Base-by-base conservation (phyloP, 2,797 vertebrate genomes). In the Vireo griseus region DNA sequence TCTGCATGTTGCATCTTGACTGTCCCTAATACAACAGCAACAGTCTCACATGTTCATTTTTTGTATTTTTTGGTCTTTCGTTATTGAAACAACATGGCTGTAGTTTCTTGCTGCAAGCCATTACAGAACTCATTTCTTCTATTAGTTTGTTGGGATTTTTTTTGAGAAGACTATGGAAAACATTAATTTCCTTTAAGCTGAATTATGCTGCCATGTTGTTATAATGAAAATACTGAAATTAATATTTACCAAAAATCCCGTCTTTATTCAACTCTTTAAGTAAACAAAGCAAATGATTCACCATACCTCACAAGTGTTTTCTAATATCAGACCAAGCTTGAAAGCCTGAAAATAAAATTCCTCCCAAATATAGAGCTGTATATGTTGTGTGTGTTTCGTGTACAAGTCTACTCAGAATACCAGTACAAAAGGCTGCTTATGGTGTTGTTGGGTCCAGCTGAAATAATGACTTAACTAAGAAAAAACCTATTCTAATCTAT, bases 81-180 rank as follows among this genome's bases (percentile, higher is more conserved):
- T 77, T 75, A 13, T 78, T 78, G 40, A 58, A 78, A 44, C 44
- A 57, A 50, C 9, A 10, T 16, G 10, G 28, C 33, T 51, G 5
- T 33, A 11, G 17, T 59, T 94, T 77, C 51, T 35, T 84, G 28
- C 48, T 75, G 39, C 51, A 75, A 47, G 6, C 16, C 7, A 12
- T 75, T 94, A 61, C 18, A 78, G 31, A 77, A 24, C 6, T 66
- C 6, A 26, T 39, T 77, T 59, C 71, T 79, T 82, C 12, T 59
- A 40, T 81, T 90, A 48, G n/a, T 93, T 59, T 71, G 39, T 12
- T 63, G 16, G 3, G 2, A 0, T 0, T 25, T 0, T 0, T 71
- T 90, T 40, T 68, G 7, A 47, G 66, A 86, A 91, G 55, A 62
- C 13, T 45, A 48, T 14, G 26, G 55, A 67, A 79, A 80, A 59